Evolutionary conservation across 2,888 invertebrate species (phyloP).

Genomic region (Eristalis pertinax): DNA sequence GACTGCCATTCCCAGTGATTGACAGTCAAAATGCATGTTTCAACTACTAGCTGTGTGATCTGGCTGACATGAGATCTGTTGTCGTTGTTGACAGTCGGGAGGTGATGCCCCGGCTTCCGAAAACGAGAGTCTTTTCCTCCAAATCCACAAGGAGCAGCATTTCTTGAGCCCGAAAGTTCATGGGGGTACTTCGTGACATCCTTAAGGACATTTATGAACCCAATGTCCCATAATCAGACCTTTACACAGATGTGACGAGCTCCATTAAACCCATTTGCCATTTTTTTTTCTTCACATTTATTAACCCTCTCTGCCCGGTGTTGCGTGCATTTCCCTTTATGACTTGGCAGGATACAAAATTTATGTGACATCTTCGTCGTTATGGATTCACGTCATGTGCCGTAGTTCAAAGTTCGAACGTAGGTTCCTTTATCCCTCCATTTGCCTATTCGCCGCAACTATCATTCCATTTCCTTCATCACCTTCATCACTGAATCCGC

Average conservation of each 20-base stretch:
- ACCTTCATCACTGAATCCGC: neutral
- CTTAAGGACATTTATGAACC: neutral
- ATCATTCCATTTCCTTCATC: no score
- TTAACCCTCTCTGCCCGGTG: no score
- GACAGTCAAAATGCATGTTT: neutral
- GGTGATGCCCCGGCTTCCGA: no score
- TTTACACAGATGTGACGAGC: neutral
- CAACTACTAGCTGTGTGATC: no score
- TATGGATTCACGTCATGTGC: neutral
- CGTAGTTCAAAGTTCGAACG: neutral
- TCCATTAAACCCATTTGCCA: neutral
- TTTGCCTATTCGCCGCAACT: neutral
- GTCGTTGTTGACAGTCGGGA: no score
- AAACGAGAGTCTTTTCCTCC: no score
- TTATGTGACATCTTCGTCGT: neutral
- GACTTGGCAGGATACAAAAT: neutral
- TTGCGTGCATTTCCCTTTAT: neutral
- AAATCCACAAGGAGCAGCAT: no score
- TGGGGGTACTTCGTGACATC: neutral
- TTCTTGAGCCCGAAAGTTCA: neutral
- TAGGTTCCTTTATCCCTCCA: neutral
- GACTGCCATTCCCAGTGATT: neutral
- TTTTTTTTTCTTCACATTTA: neutral
- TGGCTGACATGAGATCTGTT: no score
- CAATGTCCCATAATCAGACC: neutral